phyloP scores from a whole-genome alignment of 2,888 invertebrate species.

The Ochropleura leucogaster region DNA sequence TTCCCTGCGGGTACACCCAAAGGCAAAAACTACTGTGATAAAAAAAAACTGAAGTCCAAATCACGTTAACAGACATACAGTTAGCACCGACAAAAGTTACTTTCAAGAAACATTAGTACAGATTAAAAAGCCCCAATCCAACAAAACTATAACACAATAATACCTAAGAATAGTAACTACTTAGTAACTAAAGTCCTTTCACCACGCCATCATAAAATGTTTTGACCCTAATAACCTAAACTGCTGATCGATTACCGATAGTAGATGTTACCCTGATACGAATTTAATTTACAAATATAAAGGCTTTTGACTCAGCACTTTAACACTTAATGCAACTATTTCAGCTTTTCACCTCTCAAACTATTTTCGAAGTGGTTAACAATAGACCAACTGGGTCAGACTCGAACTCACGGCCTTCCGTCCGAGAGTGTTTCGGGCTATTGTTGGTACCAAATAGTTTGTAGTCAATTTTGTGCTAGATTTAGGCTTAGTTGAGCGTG shows the following conservation, averaged over 20 bases:
- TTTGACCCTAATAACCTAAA: slow-evolving; percentile 42
- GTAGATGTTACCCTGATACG: slow-evolving; percentile 45
- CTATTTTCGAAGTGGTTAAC: slow-evolving; percentile 55
- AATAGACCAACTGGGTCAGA: slow-evolving; percentile 62
- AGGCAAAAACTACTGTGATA: not conserved
- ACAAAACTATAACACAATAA: slow-evolving; percentile 6
- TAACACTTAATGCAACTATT: slow-evolving; percentile 49
- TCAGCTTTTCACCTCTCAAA: slow-evolving; percentile 55
- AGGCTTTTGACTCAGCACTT: slow-evolving; percentile 59
- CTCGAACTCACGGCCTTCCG: slow-evolving; percentile 53
- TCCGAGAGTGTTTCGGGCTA: slow-evolving; percentile 36
- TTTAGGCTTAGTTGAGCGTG: not conserved
- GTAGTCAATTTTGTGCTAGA: slow-evolving; percentile 12
- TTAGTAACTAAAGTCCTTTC: slow-evolving; percentile 8
- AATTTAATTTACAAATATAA: slow-evolving; percentile 58
- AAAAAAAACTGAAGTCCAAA: not conserved
- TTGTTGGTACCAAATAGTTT: slow-evolving; percentile 42
- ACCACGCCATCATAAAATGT: slow-evolving; percentile 21
- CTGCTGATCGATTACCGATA: slow-evolving; percentile 42
- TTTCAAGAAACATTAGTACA: not conserved
- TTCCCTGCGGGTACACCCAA: not conserved
- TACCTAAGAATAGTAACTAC: not conserved
- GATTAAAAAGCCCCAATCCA: not conserved
- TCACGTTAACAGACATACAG: not conserved
- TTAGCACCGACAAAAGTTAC: not conserved